Evolutionary conservation across 2,888 invertebrate genomes (phyloP), one percentile per base, ranked within the genome.

Genomic region (Spilarctia lutea): DNA sequence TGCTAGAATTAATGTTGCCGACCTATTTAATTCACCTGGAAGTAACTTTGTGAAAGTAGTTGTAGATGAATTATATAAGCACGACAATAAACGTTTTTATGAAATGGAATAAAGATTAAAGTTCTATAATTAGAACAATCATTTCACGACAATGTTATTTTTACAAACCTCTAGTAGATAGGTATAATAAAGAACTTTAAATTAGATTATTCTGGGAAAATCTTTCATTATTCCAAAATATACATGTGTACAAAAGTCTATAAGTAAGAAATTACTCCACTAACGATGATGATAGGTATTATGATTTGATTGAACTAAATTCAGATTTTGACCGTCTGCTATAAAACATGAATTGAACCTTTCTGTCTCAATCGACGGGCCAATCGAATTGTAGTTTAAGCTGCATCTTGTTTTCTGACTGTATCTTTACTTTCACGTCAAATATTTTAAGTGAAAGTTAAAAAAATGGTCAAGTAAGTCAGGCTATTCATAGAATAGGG

Each of bases 381-480:
- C 27, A 60, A 63, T 63, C 63, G 63, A 63, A 30, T 63, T 30
- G 27, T 60, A 16, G 16, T 27, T 27, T 30, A n/a, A 60, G 27
- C 16, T 60, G 60, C 60, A 60, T 30, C 45, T 48, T 48, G 33
- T 68, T 45, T 67, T 10, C 56, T 39, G 39, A 18, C 30, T 30
- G 69, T 33, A 74, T 39, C 66, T 30, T 63, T 52, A 65, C 73
- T 76, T 76, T 76, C 76, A 56, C 73, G 35, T 67, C 27, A 76
- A 76, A 65, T 76, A 76, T 73, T 73, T 71, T 68, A 67, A 73
- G 73, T 68, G 76, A 76, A 76, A 76, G 73, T 71, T 33, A 67
- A 42, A 75, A 75, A 63, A 70, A 30, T 63, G 52, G 39, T 11
- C 39, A 39, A 39, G 39, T 39, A 1, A 10, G 39, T 39, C 39